phyloP scores from a whole-genome alignment of 2,113 vertebrate species.

The Phoxinus phoxinus region DNA sequence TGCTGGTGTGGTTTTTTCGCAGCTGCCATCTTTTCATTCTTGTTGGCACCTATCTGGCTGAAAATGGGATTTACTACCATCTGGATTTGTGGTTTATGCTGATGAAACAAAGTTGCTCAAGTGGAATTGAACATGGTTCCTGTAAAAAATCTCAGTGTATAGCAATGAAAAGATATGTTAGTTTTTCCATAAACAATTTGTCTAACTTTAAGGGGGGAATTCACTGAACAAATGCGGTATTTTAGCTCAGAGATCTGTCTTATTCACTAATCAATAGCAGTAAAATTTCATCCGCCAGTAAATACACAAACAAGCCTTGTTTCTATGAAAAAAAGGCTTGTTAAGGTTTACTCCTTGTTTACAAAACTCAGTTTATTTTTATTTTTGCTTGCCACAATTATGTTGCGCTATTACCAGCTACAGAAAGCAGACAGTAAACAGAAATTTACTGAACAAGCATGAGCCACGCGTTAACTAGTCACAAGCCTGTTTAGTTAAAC shows the following conservation, averaged over 20 bases:
- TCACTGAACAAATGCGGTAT: background rate
- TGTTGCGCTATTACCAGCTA: background rate
- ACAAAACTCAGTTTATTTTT: background rate
- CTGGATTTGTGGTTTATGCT: constrained; percentile 39
- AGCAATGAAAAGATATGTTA: background rate
- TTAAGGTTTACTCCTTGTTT: background rate
- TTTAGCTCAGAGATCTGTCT: background rate
- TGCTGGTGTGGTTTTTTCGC: constrained; percentile 35
- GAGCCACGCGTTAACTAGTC: too few species aligned
- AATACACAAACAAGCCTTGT: background rate
- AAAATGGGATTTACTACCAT: constrained; percentile 38
- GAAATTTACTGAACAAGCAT: background rate
- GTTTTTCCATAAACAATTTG: background rate
- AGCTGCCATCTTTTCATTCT: constrained; percentile 36
- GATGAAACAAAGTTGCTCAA: constrained; percentile 41
- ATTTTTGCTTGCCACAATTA: background rate
- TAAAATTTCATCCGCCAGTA: background rate
- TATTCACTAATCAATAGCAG: background rate
- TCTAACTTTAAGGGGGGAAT: background rate
- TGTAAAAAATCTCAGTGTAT: background rate
- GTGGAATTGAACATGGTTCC: constrained; percentile 16
- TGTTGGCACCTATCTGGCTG: constrained; percentile 39
- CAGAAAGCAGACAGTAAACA: background rate
- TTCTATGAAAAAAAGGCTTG: background rate
- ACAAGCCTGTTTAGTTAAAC: too few species aligned